Evolutionary conservation across 2,797 vertebrate genomes (phyloP).

Genomic region (Halcyon leucocephala): DNA sequence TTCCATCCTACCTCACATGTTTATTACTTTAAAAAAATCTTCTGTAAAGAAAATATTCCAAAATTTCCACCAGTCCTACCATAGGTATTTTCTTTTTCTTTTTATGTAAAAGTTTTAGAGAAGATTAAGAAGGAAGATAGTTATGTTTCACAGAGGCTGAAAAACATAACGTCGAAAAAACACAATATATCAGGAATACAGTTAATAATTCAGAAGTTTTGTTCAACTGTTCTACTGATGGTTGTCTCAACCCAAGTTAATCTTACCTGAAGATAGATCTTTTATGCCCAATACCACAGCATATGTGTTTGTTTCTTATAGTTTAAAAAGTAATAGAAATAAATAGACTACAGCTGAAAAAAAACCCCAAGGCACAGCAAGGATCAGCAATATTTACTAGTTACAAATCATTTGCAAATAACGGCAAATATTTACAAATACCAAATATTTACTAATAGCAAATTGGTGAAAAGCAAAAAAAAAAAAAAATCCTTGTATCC

Average conservation of each 20-base stretch:
- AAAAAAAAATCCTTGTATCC: not conserved
- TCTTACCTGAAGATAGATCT: not conserved
- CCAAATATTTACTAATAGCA: not conserved
- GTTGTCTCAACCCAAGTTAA: not conserved
- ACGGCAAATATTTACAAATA: not conserved
- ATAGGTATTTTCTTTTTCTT: not conserved
- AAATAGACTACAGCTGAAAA: not conserved
- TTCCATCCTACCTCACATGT: not conserved
- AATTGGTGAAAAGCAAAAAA: not conserved
- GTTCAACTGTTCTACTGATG: not conserved
- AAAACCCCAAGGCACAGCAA: not conserved
- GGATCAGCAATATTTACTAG: not conserved
- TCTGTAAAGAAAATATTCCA: not conserved
- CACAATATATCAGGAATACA: not conserved
- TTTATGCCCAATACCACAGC: not conserved
- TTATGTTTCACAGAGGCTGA: not conserved
- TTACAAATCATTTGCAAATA: not conserved
- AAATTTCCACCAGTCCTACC: not conserved
- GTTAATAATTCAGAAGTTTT: not conserved
- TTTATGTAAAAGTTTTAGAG: not conserved
- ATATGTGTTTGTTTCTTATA: not conserved
- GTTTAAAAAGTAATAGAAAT: not conserved
- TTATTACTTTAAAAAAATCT: not conserved
- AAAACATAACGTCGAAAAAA: not conserved
- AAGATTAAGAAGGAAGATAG: not conserved